phyloP scores from a whole-genome alignment of 2,888 invertebrate species.

The Drosophila maculinotata region DNA sequence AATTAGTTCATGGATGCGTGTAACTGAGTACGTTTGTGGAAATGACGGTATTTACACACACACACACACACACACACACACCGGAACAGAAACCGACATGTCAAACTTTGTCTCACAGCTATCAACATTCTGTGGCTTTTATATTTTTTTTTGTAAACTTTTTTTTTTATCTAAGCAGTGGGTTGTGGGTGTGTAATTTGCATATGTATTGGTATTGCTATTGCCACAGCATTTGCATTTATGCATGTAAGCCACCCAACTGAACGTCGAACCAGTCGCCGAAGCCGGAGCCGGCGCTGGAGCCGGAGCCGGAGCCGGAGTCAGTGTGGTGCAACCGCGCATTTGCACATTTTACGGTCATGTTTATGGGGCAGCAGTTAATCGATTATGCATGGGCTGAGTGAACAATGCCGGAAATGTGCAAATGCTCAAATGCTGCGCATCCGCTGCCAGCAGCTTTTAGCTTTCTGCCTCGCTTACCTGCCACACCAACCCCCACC shows the following conservation, averaged over 20 bases:
- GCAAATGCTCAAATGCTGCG: conserved; percentile 70
- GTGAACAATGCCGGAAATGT: conserved; percentile 76
- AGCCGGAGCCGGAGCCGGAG: conserved; percentile 12
- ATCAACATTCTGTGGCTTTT: conserved; percentile 15
- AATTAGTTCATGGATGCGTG: conserved; percentile 33
- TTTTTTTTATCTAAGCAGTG: conserved; percentile 16
- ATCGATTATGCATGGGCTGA: conserved; percentile 76
- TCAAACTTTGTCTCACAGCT: conserved; percentile 5
- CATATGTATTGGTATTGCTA: conserved; percentile 69
- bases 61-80: conserved; percentile 2
- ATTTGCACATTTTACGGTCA: conserved; percentile 77
- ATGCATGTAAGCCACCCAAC: conserved; percentile 55
- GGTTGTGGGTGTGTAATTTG: conserved; percentile 61
- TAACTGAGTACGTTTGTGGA: conserved; percentile 1
- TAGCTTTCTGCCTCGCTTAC: conserved; percentile 12
- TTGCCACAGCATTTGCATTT: conserved; percentile 71
- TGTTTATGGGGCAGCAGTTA: conserved; percentile 74
- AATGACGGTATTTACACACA: conserved; percentile 11
- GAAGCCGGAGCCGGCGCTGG: no score
- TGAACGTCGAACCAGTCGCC: conserved; percentile 5
- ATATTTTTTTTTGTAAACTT: not conserved
- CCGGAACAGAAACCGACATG: no score
- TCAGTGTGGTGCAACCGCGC: conserved; percentile 50
- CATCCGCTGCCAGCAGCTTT: conserved; percentile 49
- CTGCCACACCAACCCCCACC: not conserved